These are phyloP conservation scores for Eucera pruinosa DNA, from an alignment of 2,888 invertebrate species.

Conservation along the genomic window DNA sequence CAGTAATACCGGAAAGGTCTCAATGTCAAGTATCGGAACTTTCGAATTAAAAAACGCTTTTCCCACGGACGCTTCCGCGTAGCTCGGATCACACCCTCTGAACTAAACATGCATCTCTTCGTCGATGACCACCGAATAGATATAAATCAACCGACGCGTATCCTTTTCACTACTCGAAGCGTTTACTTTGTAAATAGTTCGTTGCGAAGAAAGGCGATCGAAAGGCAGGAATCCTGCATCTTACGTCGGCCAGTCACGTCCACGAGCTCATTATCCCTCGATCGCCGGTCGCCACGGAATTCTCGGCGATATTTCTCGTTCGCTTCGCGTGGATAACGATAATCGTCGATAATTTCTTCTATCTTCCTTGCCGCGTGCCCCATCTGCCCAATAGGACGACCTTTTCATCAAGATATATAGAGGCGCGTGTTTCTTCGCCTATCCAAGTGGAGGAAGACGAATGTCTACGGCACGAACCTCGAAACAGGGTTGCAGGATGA, in stretches of 20 bases:
- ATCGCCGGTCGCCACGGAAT: slow-evolving; percentile 25
- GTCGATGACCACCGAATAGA: neutral
- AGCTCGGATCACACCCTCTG: slow-evolving; percentile 15
- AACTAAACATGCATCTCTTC: neutral
- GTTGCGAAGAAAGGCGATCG: slow-evolving; percentile 34
- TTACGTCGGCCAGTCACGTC: slow-evolving; percentile 7
- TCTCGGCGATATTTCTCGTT: slow-evolving; percentile 50
- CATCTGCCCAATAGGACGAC: slow-evolving; percentile 22
- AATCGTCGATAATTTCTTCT: slow-evolving; percentile 59
- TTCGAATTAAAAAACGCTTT: slow-evolving; percentile 14
- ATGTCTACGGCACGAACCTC: slow-evolving; percentile 30
- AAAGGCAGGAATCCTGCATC: slow-evolving; percentile 26
- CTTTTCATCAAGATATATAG: slow-evolving; percentile 51
- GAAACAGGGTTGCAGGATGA: neutral
- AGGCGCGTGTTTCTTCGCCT: slow-evolving; percentile 39
- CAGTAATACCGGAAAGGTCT: slow-evolving; percentile 1
- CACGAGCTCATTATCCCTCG: slow-evolving; percentile 46
- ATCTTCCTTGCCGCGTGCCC: neutral
- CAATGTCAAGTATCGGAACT: neutral
- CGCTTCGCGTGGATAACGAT: slow-evolving; percentile 35
- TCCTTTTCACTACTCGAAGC: slow-evolving; percentile 16
- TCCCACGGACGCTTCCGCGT: slow-evolving; percentile 39
- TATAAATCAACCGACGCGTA: slow-evolving; percentile 38
- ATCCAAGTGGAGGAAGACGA: slow-evolving; percentile 49
- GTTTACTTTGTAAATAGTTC: slow-evolving; percentile 43